These are phyloP conservation scores for Eugnorisma glareosa DNA, from an alignment of 2,888 invertebrate species.

Conservation along the genomic window DNA sequence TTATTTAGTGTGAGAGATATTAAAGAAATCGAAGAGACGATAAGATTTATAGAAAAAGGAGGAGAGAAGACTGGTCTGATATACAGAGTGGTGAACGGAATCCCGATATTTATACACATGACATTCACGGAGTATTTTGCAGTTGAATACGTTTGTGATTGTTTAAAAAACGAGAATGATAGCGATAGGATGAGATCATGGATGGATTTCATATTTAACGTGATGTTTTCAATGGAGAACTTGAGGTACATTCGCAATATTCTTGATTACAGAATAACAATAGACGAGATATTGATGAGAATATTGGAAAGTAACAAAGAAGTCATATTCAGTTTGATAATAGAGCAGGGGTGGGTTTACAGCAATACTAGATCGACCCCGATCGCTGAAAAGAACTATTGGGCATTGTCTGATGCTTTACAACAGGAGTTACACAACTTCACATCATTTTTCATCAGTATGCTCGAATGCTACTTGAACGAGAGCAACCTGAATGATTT, in stretches of 20 bases:
- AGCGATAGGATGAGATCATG: not conserved
- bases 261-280: slow-evolving; percentile 10
- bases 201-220: slow-evolving; percentile 12
- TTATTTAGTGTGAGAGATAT: slow-evolving; percentile 33
- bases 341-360: not conserved
- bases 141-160: slow-evolving; percentile 42
- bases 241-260: not conserved
- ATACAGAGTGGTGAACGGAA: slow-evolving; percentile 25
- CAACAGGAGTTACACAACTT: slow-evolving; percentile 2
- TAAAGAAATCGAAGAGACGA: slow-evolving; percentile 16
- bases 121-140: slow-evolving; percentile 55
- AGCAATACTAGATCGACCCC: not conserved
- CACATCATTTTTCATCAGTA: not conserved
- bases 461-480: not conserved
- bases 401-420: not conserved
- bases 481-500: not conserved
- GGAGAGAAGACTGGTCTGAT: slow-evolving; percentile 47
- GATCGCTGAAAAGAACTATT: not conserved
- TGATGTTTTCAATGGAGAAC: not conserved
- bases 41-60: slow-evolving; percentile 32
- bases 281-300: not conserved
- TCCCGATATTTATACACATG: slow-evolving; percentile 45
- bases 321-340: slow-evolving; percentile 9
- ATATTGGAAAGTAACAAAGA: not conserved
- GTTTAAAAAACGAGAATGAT: slow-evolving; percentile 27